Evolutionary conservation across 2,797 vertebrate genomes (phyloP), one percentile per base, ranked within the genome.

Genomic region (Rhabdophis nuchalis): DNA sequence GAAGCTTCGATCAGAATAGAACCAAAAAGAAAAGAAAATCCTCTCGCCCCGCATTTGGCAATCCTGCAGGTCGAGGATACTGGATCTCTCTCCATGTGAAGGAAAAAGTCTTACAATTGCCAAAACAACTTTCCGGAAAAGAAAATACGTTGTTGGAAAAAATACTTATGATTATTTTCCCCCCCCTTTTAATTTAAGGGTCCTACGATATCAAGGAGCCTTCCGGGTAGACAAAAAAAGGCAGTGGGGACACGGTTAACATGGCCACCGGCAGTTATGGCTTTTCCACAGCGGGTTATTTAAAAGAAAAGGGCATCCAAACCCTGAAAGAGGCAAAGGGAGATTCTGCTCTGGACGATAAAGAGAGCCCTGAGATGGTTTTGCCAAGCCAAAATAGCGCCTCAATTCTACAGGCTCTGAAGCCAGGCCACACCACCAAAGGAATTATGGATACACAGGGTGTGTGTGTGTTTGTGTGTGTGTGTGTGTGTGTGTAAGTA

Each of bases 351-450:
- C 64, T 87, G 36, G 27, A 87, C 20, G 16, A 91, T 88, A 29
- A 58, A 58, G 64, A 11, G 86, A 88, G 86, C 61, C 86, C 86
- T n/a, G 13, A 32, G 72, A 52, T 9, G 20, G 12, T 53, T 92
- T 85, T 56, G 56, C 68, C 68, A 89, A 92, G 56, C 91, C 56
- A 60, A 88, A 88, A 46, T 53, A 89, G 72, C 27, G 68, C 85
- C 72, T 52, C 87, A 53, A 29, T 36, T 61, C n/a, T 36, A 61
- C 41, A 50, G 72, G 72, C 87, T 89, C 68, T 89, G 91, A 92
- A 92, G 87, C 56, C 56, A 23, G 61, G 91, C 87, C 91, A 89
- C 87, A 61, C 87, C 91, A 89, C 87, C 87, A 82, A 89, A 85
- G 72, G 36, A 53, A 85, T 92, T 53, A 89, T 36, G 68, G 85